Conservation (phyloP, 2,797 vertebrate species). For the Orestias chungarensis region DNA sequence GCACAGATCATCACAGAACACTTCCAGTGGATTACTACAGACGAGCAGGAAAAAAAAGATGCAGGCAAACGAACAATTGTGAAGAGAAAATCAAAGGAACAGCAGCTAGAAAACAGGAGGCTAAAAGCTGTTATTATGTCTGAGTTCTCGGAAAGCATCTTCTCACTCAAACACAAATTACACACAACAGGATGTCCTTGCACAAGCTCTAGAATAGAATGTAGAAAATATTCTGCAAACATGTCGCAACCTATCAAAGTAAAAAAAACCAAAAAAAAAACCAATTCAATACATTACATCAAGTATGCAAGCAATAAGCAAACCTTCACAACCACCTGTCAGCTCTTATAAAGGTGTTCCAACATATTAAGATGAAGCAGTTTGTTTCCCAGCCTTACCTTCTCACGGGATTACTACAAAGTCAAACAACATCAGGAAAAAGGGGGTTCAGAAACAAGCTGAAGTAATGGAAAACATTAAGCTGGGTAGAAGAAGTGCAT, state of each 20-base stretch:
- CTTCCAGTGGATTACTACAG: conserved; percentile 57
- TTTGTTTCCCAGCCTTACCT: conserved; percentile 76
- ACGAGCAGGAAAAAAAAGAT: conserved; percentile 27
- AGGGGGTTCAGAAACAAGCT: conserved; percentile 37
- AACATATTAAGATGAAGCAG: conserved; percentile 1
- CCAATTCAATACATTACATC: not conserved
- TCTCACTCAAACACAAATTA: conserved; percentile 55
- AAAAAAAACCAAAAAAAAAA: conserved; percentile 6
- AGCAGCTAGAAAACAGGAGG: conserved; percentile 13
- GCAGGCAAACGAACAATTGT: conserved; percentile 38
- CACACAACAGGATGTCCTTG: conserved; percentile 26
- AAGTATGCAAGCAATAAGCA: conserved; percentile 23
- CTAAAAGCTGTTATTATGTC: conserved; percentile 44
- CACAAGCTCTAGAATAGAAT: conserved; percentile 5
- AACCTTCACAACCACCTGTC: conserved; percentile 14
- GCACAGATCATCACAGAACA: conserved; percentile 33
- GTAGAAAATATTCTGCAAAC: not conserved
- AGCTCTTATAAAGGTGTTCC: conserved; percentile 1
- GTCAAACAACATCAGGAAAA: conserved; percentile 60
- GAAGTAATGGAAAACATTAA: conserved; percentile 50
- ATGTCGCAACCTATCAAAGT: conserved; percentile 4
- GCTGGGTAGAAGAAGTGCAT: conserved; percentile 50
- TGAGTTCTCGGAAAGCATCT: conserved; percentile 31
- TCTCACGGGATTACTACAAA: conserved; percentile 47
- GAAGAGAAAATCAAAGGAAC: conserved; percentile 27